Conservation (phyloP, 2,113 vertebrate genomes). For the Pseudopipra pipra region DNA sequence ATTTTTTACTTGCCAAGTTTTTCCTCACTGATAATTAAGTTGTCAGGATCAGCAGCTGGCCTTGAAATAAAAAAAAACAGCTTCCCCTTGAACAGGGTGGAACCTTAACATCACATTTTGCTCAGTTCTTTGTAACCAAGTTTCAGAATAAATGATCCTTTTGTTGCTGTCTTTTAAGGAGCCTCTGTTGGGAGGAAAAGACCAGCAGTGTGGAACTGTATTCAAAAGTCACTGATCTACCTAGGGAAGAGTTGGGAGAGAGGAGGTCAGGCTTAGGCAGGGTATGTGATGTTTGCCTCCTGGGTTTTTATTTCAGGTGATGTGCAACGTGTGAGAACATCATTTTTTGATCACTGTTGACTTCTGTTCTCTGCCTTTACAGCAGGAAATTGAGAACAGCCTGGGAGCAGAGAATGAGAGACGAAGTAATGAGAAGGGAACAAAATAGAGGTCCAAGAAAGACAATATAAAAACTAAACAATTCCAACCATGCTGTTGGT, state of each 20-base stretch:
- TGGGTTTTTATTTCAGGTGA: not conserved
- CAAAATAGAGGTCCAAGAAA: not conserved
- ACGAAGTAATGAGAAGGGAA: not conserved
- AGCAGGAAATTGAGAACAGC: not conserved
- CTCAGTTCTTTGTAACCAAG: conserved; percentile 3
- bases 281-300: not conserved
- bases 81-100: conserved; percentile 3
- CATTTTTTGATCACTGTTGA: not conserved
- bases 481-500: not conserved
- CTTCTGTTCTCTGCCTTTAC: conserved; percentile 1
- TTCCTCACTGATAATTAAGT: not conserved
- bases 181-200: not conserved
- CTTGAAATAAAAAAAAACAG: not conserved
- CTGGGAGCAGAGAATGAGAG: not conserved
- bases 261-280: not conserved
- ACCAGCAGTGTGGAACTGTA: not conserved
- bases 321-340: not conserved
- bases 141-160: not conserved
- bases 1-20: not conserved
- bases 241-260: not conserved
- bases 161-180: not conserved
- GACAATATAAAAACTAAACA: not conserved
- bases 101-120: not conserved
- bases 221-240: not conserved
- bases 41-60: conserved; percentile 3